These are phyloP conservation scores for Arrhamphus sclerolepis DNA, from an alignment of 2,797 vertebrate genomes.

Conservation along the genomic window DNA sequence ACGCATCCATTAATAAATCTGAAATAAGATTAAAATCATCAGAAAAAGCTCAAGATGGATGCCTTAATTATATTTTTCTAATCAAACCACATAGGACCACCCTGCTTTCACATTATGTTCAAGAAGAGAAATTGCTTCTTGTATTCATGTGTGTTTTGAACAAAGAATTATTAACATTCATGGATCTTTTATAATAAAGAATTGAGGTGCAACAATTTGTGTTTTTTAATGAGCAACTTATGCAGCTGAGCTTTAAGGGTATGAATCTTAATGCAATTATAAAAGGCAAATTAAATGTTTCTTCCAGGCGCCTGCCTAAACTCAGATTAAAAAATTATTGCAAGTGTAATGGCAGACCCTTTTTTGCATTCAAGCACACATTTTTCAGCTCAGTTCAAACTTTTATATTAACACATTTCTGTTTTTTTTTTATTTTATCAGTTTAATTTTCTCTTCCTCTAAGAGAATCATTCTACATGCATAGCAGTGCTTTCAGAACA, in stretches of 20 bases:
- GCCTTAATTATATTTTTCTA: constrained; percentile 5
- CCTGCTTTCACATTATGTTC: background rate
- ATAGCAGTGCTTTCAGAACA: background rate
- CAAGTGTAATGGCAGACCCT: constrained; percentile 50
- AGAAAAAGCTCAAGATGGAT: constrained; percentile 13
- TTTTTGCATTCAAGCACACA: constrained; percentile 46
- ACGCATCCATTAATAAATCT: constrained; percentile 18
- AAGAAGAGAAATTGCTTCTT: constrained; percentile 4
- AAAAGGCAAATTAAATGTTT: constrained; percentile 72
- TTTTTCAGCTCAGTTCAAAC: constrained; percentile 57
- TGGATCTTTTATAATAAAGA: constrained; percentile 57
- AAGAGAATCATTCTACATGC: constrained; percentile 9
- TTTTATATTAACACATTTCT: constrained; percentile 57
- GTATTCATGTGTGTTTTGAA: constrained; percentile 19
- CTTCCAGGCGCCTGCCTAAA: constrained; percentile 56
- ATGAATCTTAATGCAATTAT: constrained; percentile 73
- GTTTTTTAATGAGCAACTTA: constrained; percentile 63
- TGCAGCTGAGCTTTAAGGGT: constrained; percentile 57
- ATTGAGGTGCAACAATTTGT: constrained; percentile 51
- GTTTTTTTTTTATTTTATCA: background rate
- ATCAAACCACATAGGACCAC: background rate
- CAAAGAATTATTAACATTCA: constrained; percentile 43
- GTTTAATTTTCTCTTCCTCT: constrained; percentile 31
- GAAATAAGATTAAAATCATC: constrained; percentile 34
- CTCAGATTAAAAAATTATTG: constrained; percentile 62